Evolutionary conservation across 2,797 vertebrate species (phyloP), one percentile per base, ranked within the genome.

Genomic region (Miichthys miiuy): DNA sequence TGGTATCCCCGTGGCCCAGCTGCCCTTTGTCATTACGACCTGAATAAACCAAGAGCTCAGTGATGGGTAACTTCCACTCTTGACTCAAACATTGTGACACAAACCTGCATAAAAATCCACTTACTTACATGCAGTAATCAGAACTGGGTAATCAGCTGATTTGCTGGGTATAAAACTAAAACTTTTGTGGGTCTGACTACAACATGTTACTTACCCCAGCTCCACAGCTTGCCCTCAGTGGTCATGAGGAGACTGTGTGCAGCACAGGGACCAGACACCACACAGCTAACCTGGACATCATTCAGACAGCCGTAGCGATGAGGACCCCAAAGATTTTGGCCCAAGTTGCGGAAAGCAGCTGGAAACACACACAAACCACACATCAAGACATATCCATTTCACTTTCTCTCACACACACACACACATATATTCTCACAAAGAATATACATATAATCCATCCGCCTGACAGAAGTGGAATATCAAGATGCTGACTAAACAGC

Each of bases 11-110:
- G 0, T 99, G 98, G n/a, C 98, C 98, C 76, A 99, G 89, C 86
- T 99, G 98, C 0, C 98, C 98, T 87, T 98, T 98, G 55, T 99
- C 98, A 16, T 98, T 98, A 2, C 98, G 97, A 71, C 98, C 98
- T 99, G 73, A 46, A 70, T 6, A 56, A 73, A 67, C 17, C 5
- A 54, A 21, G 13, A 71, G 14, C 4, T 79, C 34, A 64, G 46
- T 4, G 47, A 69, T 1, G 13, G 11, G 47, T 1, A 34, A 60
- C 16, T 14, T 8, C 21, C 11, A 25, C 16, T 34, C 34, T 42
- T 16, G 4, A 18, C 5, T 16, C 20, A 55, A 58, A 67, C 50
- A 30, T 34, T 4, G 10, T 20, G 12, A 72, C 21, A 47, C 16
- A 62, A n/a, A 52, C 71, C 17, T 41, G 25, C 17, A 12, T 1